Base-by-base conservation (phyloP, 2,113 vertebrate species). In the Oreochromis aureus region DNA sequence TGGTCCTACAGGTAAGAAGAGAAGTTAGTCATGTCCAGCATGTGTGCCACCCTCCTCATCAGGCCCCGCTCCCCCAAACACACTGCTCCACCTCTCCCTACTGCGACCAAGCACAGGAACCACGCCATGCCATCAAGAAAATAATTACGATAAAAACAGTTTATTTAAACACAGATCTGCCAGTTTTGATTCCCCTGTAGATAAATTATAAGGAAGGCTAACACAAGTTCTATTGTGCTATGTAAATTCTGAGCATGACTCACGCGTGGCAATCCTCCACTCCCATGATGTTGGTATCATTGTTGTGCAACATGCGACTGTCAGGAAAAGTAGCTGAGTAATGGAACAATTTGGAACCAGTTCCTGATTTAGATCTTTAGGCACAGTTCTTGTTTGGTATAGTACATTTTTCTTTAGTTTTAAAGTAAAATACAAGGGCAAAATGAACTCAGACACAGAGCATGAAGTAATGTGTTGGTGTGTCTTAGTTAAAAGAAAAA, bases 251-350 rank as follows among this genome's bases (percentile, higher is more conserved):
- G 0, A 51, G 10, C 4, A 19, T 39, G 19, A 69, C 19, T 36
- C 18, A 39, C 4, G 18, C 6, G 1, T 7, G 34, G 6, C 2
- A 51, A 76, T 51, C 71, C 71, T 51, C 27, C 44, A 0, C 44
- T 48, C 18, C 73, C 27, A n/a, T 51, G 27, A 78, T 12, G 44
- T 76, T 7, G 24, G 10, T 51, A 24, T 19, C 44, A 48, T 19
- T 30, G 44, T 78, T 32, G 41, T 1, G 71, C 24, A 78, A 78
- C 46, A 27, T 51, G 24, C 19, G 16, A 3, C 27, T 78, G 44
- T 51, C 71, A 51, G 44, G 27, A 78, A 30, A 51, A n/a, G 46
- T 32, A n/a, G 27, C 10, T 78, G 27, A 78, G 10, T 32, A 78
- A 53, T 48, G 10, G 10, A 27, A 51, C 6, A 78, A 78, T 32